Evolutionary conservation across 2,113 vertebrate species (phyloP), one percentile per base, ranked within the genome.

Genomic region (Spilogale gracilis): DNA sequence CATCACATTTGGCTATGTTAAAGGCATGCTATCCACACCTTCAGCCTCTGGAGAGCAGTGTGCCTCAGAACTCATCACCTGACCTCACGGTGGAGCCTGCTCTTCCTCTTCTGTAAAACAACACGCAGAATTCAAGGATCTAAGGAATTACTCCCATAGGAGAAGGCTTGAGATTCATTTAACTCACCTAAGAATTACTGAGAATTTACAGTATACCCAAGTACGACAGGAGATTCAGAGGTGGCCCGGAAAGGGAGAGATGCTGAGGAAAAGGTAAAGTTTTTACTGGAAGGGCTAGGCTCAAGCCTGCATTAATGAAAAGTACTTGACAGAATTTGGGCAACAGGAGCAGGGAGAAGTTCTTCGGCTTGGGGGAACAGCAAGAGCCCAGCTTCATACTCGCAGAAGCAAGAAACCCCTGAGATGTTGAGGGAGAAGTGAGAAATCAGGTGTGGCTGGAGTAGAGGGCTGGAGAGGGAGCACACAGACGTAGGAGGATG

Each of bases 151-250:
- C 45, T 73, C 9, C 13, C 43, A 16, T 0, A 56, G 60, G 52
- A 18, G 10, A 38, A 52, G 8, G 21, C 32, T 54, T 25, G 32
- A 60, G 21, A 56, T 71, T 8, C 10, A 38, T 3, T 45, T 2
- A n/a, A 65, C 54, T 38, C 74, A 0, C 1, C 14, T 2, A 30
- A 58, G 48, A 89, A 80, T 56, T 12, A 30, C 0, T 6, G 30
- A 56, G 54, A 25, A 58, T 12, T 54, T 25, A 43, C 3, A 0
- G 0, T 0, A n/a, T 0, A 17, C 5, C 27, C 27, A 21, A 9
- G 10, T 5, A 25, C n/a, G 6, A 3, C 10, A 2, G n/a, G 86
- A 30, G 67, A 30, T 9, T 58, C 23, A 6, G 61, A 56, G 60
- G 38, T 0, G 9, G 23, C 32, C 50, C 20, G 20, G 38, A 76